A percentile compares a stretch with the other conserved stretches of the same genome.
phyloP scores from a whole-genome alignment of 2,113 vertebrate species.

The Chloebia gouldiae region DNA sequence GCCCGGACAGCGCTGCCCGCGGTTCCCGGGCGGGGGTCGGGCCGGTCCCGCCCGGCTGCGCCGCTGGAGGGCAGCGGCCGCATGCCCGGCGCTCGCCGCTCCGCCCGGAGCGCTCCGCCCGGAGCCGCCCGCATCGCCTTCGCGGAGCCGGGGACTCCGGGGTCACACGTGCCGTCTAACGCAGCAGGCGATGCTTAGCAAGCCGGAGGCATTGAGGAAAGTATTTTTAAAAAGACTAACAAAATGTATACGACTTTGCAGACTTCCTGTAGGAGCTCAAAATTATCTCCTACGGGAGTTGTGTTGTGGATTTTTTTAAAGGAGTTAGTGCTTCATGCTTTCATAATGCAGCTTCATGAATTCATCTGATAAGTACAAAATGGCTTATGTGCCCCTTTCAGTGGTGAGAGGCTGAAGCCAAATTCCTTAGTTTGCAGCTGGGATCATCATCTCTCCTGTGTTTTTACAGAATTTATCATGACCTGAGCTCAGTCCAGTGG shows the following conservation, averaged over 20 bases:
- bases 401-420: neutral
- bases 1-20: rapidly evolving
- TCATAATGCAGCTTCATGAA: neutral
- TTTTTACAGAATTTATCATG: neutral
- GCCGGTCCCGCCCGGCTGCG: neutral
- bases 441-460: neutral
- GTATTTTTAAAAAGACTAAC: neutral
- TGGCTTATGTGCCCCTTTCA: neutral
- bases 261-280: neutral
- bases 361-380: neutral
- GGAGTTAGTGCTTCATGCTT: neutral
- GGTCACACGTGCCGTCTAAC: neutral
- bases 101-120: too few relatives aligned
- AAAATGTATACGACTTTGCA: neutral
- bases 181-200: neutral
- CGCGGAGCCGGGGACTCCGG: rapidly evolving
- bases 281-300: too few relatives aligned
- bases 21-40: rapidly evolving
- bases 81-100: neutral
- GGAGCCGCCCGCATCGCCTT: neutral
- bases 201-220: neutral
- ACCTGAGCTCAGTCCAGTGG: neutral
- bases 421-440: neutral
- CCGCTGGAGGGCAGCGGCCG: slow-evolving; percentile 25
- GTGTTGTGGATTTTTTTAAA: neutral